Evolutionary conservation across 2,888 invertebrate species (phyloP).

Genomic region (Cosmopolites sordidus): DNA sequence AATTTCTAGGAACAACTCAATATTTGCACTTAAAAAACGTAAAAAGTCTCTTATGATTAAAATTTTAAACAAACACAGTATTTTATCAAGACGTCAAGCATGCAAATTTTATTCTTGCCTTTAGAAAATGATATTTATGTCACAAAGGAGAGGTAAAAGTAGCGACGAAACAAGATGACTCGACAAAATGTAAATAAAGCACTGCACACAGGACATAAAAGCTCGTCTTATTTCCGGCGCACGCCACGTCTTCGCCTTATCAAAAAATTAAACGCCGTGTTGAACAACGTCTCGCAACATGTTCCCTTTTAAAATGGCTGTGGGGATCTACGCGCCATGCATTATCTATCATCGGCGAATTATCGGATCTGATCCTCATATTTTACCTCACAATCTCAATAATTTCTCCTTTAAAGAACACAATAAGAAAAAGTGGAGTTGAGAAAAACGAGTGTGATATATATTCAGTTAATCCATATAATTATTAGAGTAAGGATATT

Average conservation of each 20-base stretch:
- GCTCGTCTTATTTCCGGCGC: constrained; percentile 22
- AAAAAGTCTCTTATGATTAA: no score
- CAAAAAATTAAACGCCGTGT: constrained; percentile 4
- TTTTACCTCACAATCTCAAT: no score
- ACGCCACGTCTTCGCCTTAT: constrained; percentile 7
- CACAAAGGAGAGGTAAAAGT: background rate
- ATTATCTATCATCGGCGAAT: background rate
- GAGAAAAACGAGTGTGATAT: no score
- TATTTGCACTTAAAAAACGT: no score
- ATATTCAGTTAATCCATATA: no score
- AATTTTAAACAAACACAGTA: no score
- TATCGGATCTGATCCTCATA: no score
- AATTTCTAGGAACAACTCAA: no score
- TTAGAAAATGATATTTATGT: background rate
- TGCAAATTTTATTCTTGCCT: background rate
- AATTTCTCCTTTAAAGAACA: no score
- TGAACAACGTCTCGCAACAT: constrained; percentile 6
- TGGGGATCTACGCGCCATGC: background rate
- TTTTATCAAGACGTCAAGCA: background rate
- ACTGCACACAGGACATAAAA: constrained; percentile 14
- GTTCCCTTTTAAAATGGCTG: background rate
- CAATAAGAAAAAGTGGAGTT: no score
- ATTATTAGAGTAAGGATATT: no score
- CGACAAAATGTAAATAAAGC: constrained; percentile 21
- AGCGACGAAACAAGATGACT: constrained; percentile 11